phyloP scores from a whole-genome alignment of 2,113 vertebrate genomes.

The Lepus europaeus region DNA sequence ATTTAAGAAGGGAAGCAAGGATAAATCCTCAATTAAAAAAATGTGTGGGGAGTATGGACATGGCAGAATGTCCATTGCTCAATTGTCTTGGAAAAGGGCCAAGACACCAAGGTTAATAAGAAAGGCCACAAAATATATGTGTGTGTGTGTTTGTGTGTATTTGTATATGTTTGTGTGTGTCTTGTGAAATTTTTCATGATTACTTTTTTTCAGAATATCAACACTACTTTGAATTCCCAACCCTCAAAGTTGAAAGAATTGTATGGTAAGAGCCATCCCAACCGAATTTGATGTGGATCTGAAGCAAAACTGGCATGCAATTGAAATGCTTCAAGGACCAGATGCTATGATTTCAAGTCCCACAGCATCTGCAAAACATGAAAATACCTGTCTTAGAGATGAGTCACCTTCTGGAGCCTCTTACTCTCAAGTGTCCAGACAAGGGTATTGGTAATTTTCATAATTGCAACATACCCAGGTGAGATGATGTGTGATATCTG shows the following conservation, averaged over 20 bases:
- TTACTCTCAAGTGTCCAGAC: neutral
- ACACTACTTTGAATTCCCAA: neutral
- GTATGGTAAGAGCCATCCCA: neutral
- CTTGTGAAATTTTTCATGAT: neutral
- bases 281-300: rapidly evolving
- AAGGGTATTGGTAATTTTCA: neutral
- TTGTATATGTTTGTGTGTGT: neutral
- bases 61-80: neutral
- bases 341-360: neutral
- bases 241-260: neutral
- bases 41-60: neutral
- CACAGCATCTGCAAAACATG: neutral
- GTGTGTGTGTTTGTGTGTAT: neutral
- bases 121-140: neutral
- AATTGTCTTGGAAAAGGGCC: neutral
- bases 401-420: neutral
- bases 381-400: neutral
- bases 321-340: slow-evolving; percentile 37
- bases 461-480: neutral
- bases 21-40: slow-evolving; percentile 13
- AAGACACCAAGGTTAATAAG: slow-evolving; percentile 37
- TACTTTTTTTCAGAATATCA: neutral
- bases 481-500: neutral
- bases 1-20: neutral
- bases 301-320: neutral